These are phyloP conservation scores for Zapornia atra DNA, from an alignment of 2,113 vertebrate species.

Conservation along the genomic window DNA sequence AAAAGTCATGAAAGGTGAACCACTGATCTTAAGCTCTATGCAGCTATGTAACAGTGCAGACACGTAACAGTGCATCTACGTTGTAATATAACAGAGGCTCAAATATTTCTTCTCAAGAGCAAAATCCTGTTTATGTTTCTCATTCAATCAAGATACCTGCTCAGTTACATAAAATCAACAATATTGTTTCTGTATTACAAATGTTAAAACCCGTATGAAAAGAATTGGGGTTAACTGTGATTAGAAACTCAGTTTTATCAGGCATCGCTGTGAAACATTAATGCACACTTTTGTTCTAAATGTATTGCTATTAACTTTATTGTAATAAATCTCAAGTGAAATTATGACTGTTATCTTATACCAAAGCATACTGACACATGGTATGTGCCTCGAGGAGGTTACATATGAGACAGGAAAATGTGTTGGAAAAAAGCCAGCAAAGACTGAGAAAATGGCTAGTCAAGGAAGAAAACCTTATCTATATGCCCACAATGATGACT, in stretches of 20 bases:
- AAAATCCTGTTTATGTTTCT: not conserved
- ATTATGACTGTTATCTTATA: not conserved
- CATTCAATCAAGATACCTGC: not conserved
- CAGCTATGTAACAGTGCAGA: not conserved
- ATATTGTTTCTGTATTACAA: not conserved
- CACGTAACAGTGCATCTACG: fast-evolving
- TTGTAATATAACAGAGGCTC: not conserved
- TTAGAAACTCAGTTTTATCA: not conserved
- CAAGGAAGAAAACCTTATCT: not conserved
- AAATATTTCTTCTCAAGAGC: not conserved
- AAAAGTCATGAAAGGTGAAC: not conserved
- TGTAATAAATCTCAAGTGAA: not conserved
- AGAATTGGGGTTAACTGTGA: not conserved
- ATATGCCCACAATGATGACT: not conserved
- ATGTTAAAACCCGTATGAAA: not conserved
- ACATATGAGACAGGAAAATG: not conserved
- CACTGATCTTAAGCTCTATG: not conserved
- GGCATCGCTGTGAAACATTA: not conserved
- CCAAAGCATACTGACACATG: not conserved
- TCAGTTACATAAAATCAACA: not conserved
- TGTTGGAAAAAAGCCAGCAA: not conserved
- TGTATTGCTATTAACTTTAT: not conserved
- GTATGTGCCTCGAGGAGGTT: not conserved
- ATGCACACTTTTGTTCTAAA: not conserved
- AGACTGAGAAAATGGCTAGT: not conserved